phyloP scores from a whole-genome alignment of 2,113 vertebrate species.

The Felis catus region F.catus_Fca126_mat1.0 CM031412.1:10276501-10277000 shows the following conservation, averaged over 20 bases:
- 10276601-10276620: background rate
- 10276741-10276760: background rate
- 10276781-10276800: background rate
- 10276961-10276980: background rate
- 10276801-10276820: background rate
- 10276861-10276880: background rate
- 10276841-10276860: background rate
- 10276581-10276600: background rate
- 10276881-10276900: background rate
- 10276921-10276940: background rate
- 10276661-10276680: background rate
- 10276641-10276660: background rate
- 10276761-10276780: background rate
- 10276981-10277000: background rate
- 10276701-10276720: background rate
- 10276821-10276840: background rate
- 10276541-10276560: background rate
- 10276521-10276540: background rate
- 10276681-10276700: background rate
- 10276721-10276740: accelerated
- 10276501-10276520: background rate
- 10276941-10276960: background rate
- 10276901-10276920: background rate
- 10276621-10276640: background rate
- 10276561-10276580: background rate